Base-by-base conservation (phyloP, 2,888 invertebrate genomes). In the Diloba caeruleocephala region DNA sequence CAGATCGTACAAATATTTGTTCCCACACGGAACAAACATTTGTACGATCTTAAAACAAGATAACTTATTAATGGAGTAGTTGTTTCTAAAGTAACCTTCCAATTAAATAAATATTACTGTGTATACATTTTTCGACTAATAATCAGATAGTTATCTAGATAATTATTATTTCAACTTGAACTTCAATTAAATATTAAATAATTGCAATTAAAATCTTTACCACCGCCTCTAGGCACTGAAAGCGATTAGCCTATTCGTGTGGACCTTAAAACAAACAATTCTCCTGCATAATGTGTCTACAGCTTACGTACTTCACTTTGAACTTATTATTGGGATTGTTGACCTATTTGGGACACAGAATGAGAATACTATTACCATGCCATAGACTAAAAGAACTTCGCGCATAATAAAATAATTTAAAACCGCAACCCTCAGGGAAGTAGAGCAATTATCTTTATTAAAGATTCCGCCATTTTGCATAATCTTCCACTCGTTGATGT, bases 401-500 rank as follows among this genome's bases (percentile, higher is more conserved):
- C 13, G 37, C 31, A 25, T 51, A 43, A 46, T 58, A 63, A 67
- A 62, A 71, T 62, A 58, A 58, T 51, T 51, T 51, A 26, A 19
- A 44, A 26, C 52, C 50, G 33, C 37, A 58, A 37, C 7, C 71
- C 37, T 37, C 6, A 13, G 23, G 33, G 34, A 37, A 51, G 25
- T 21, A 13, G 45, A 48, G 53, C 50, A 61, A 71, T 70, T 72
- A 70, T 66, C 54, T 53, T 56, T 48, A 56, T 73, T 66, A 46
- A 62, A 53, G 48, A 72, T 57, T 60, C 57, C 48, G 32, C 49
- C 62, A 43, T 66, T 73, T 66, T 60, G 62, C 62, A 65, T 71
- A 71, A 69, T 69, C 70, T 61, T 62, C 55, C 43, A 48, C 53
- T 48, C 26, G 32, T 29, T 57, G 68, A 49, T 59, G 48, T 69